phyloP scores from a whole-genome alignment of 2,113 vertebrate genomes.

The Plecturocebus donacophilus region DNA sequence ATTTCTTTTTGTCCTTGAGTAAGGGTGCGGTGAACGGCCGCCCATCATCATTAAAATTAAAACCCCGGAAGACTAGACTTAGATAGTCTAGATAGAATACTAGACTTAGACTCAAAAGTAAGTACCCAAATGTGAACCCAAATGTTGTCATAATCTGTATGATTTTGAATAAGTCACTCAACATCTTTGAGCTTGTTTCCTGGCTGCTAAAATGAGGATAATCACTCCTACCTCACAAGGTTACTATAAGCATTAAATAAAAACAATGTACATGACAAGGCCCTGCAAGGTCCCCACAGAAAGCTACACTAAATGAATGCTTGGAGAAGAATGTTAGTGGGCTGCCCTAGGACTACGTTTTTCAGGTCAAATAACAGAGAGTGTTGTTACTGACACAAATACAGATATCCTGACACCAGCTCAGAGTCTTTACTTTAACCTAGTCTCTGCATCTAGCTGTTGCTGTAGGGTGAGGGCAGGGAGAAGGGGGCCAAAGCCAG shows the following conservation, averaged over 20 bases:
- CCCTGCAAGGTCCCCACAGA: neutral
- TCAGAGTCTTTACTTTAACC: neutral
- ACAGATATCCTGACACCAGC: neutral
- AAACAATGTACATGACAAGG: neutral
- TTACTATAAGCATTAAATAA: slow-evolving; percentile 26
- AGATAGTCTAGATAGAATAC: neutral
- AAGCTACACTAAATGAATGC: neutral
- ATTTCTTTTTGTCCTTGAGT: neutral
- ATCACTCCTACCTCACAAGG: neutral
- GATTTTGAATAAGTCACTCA: neutral
- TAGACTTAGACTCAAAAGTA: neutral
- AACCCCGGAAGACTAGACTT: neutral
- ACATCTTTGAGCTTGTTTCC: neutral
- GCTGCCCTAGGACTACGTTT: neutral
- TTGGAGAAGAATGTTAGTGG: neutral
- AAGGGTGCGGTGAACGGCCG: neutral
- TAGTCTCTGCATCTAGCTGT: neutral
- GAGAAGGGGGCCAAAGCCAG: neutral
- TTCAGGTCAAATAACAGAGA: neutral
- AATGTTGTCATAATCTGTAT: neutral
- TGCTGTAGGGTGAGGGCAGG: neutral
- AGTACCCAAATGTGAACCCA: neutral
- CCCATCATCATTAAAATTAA: neutral
- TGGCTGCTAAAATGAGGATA: neutral
- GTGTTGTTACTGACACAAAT: neutral